phyloP scores from a whole-genome alignment of 2,113 vertebrate genomes.

The Mionectes macconnelli region DNA sequence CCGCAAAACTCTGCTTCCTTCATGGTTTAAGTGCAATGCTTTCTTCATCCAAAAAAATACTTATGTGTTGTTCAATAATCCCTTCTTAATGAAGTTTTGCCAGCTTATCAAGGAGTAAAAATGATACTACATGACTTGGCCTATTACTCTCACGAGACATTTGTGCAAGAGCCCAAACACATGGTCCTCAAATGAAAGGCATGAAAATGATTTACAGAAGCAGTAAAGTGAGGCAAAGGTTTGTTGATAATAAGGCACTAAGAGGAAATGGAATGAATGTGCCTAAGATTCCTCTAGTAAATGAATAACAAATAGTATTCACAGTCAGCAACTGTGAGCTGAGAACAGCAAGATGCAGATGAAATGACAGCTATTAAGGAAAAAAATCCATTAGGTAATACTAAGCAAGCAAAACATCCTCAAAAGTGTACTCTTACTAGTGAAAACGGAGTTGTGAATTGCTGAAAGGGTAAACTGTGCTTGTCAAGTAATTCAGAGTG shows the following conservation, averaged over 20 bases:
- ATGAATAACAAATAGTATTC: neutral
- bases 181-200: neutral
- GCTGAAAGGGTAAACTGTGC: neutral
- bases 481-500: neutral
- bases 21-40: neutral
- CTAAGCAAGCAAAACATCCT: neutral
- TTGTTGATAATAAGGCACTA: constrained; percentile 25
- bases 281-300: neutral
- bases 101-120: neutral
- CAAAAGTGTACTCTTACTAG: neutral
- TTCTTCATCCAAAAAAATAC: neutral
- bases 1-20: neutral
- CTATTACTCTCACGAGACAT: neutral
- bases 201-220: constrained; percentile 8
- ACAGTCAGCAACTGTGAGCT: neutral
- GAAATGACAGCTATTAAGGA: neutral
- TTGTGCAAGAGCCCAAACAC: neutral
- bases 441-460: neutral
- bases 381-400: neutral
- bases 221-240: neutral
- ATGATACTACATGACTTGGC: neutral
- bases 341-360: neutral
- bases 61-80: neutral
- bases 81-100: neutral
- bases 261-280: constrained; percentile 4